Conservation (phyloP, 2,888 invertebrate species). For the Tipula helvola region DNA sequence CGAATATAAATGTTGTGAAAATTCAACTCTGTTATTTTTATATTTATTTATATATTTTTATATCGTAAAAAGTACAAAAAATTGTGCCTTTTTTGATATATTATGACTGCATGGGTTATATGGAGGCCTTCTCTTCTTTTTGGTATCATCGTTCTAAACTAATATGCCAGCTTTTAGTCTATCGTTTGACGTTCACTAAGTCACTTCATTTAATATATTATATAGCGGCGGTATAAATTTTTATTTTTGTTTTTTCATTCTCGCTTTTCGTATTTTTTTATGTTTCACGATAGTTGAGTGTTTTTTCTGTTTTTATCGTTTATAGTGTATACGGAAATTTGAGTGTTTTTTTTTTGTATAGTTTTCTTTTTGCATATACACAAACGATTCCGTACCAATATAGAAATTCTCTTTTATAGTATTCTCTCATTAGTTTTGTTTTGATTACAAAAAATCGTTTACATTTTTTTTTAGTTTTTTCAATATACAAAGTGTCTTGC, state of each 20-base stretch:
- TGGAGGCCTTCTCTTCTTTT: slow-evolving; percentile 10
- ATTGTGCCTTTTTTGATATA: slow-evolving; percentile 8
- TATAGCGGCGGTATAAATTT: slow-evolving; percentile 4
- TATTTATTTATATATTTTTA: not conserved
- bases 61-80: not conserved
- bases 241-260: not conserved
- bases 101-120: slow-evolving; percentile 10
- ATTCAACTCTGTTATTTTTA: not conserved
- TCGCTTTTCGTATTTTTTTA: slow-evolving; percentile 6
- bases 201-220: not conserved
- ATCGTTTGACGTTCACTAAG: slow-evolving; percentile 12
- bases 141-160: slow-evolving; percentile 8
- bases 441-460: not conserved
- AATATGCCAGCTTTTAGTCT: slow-evolving; percentile 12
- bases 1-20: not conserved
- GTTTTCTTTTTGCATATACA: not conserved
- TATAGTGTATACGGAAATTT: not conserved
- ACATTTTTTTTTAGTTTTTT: not conserved
- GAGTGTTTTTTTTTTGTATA: not conserved
- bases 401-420: not conserved
- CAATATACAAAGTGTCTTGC: not conserved
- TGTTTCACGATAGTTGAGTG: not conserved
- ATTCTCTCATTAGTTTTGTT: slow-evolving; percentile 4
- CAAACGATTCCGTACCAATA: not conserved
- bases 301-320: not conserved